phyloP scores from a whole-genome alignment of 1,140 invertebrate species.

The Brachionus koreanus region DNA sequence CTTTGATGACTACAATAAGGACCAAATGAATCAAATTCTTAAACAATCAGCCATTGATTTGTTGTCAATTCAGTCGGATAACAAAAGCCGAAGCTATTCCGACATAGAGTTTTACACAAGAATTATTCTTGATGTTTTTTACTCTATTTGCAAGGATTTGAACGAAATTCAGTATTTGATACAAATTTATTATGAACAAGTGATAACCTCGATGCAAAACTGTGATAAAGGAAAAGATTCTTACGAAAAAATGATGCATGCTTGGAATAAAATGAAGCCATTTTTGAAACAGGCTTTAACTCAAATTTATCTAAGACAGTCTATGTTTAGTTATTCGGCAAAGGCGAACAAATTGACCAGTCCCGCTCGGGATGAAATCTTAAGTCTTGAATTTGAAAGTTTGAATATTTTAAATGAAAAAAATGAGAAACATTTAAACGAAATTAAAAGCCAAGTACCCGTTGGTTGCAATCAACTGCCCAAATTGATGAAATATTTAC shows the following conservation, averaged over 20 bases:
- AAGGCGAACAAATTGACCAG: neutral
- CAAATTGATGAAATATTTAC: conserved; percentile 39
- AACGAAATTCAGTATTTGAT: conserved; percentile 45
- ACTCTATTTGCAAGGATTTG: conserved; percentile 40
- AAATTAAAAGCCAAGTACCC: neutral
- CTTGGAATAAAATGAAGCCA: conserved; percentile 44
- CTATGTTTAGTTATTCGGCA: neutral
- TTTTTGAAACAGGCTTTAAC: conserved; percentile 44
- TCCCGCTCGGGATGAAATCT: conserved; percentile 22
- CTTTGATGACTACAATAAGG: conserved; percentile 31
- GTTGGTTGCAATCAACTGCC: conserved; percentile 26
- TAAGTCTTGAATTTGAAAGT: conserved; percentile 29
- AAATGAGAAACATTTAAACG: neutral
- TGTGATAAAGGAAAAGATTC: neutral
- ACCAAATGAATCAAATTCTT: conserved; percentile 32
- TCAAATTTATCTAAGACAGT: conserved; percentile 43
- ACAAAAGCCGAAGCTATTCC: neutral
- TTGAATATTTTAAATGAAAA: conserved; percentile 41
- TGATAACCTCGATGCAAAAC: neutral
- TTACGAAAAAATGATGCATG: conserved; percentile 31
- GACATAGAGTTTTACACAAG: conserved; percentile 28
- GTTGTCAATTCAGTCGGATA: neutral
- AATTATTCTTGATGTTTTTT: conserved; percentile 40
- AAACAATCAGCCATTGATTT: neutral
- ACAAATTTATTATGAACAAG: conserved; percentile 39